Base-by-base conservation (phyloP, 2,797 vertebrate genomes). In the Acropternis orthonyx region DNA sequence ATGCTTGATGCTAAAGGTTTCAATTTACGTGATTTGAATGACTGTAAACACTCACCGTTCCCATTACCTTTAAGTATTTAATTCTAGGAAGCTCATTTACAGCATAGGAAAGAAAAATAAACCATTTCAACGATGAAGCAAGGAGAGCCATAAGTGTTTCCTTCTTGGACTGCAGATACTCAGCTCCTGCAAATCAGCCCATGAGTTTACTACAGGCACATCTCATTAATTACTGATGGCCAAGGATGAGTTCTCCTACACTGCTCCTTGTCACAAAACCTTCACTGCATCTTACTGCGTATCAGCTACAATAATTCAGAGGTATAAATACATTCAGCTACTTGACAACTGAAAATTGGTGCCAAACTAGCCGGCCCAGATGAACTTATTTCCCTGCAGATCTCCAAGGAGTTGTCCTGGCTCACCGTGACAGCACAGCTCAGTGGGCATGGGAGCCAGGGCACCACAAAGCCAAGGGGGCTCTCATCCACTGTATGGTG, bases 11-110 rank as follows among this genome's bases (percentile, higher is more conserved):
- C 44, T 54, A 76, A 79, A 78, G 85, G 58, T 59, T 92, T 75
- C 82, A 72, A 84, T 93, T 96, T 88, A 73, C 58, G 27, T 67
- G 36, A 84, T 88, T 76, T 83, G 69, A 92, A 84, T 92, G 81
- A 88, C 24, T 84, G 76, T 61, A 81, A 91, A 95, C 46, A 41
- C 36, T 74, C 87, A 10, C 51, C 81, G 56, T n/a, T 91, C 79
- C 66, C 69, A 67, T 92, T 88, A 91, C 52, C 59, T 88, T 63
- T 69, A 90, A 90, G 69, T 62, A 69, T 88, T 96, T 85, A 89
- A 80, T 86, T 92, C 58, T 54, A 88, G 43, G 26, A 83, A 69
- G 74, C 62, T 85, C 36, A 78, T 96, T 84, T 76, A 66, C 32
- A 89, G 56, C 28, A 10, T 0, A 77, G 75, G 52, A 74, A 93